phyloP scores from a whole-genome alignment of 2,888 invertebrate species.

The Bellardia pandia region DNA sequence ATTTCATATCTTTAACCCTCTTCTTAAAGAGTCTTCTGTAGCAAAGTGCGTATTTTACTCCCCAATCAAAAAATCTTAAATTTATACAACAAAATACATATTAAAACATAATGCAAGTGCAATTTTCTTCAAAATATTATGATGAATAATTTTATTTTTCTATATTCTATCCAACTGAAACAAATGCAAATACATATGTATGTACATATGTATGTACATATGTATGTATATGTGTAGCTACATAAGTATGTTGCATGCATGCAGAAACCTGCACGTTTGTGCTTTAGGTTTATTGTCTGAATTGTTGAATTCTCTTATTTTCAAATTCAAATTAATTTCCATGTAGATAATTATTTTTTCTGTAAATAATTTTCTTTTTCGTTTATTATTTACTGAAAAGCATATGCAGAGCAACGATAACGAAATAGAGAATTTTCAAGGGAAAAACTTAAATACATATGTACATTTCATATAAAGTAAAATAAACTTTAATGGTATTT shows the following conservation, averaged over 20 bases:
- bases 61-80: neutral
- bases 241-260: neutral
- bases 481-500: too few species aligned
- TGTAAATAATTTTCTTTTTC: neutral
- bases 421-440: neutral
- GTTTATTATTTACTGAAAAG: conserved; percentile 4
- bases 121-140: conserved; percentile 34
- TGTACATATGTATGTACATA: neutral
- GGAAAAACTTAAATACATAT: neutral
- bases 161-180: neutral
- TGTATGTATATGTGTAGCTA: neutral
- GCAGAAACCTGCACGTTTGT: conserved; percentile 10
- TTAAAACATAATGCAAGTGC: conserved; percentile 22
- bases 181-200: neutral
- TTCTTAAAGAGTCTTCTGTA: conserved; percentile 26
- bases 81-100: conserved; percentile 11
- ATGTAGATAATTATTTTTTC: conserved; percentile 49
- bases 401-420: neutral
- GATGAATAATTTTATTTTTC: conserved; percentile 1
- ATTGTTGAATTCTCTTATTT: conserved; percentile 1
- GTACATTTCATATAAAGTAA: too few species aligned
- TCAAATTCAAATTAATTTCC: conserved; percentile 41
- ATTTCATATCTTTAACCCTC: too few species aligned
- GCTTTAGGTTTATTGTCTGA: conserved; percentile 23
- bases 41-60: neutral